phyloP scores from a whole-genome alignment of 2,797 vertebrate genomes.

The Bryconaethiops microstoma region DNA sequence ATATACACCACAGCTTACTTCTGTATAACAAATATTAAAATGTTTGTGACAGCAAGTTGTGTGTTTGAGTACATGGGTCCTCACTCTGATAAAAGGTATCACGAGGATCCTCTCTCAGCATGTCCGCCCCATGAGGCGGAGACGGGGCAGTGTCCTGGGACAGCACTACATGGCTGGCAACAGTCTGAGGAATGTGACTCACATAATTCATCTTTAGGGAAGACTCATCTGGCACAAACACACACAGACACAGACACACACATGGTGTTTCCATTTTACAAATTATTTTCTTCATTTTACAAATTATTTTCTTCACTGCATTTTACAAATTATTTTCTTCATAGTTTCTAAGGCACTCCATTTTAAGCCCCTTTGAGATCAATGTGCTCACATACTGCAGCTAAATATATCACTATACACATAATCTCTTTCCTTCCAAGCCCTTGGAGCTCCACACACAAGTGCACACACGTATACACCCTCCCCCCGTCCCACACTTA shows the following conservation, averaged over 20 bases:
- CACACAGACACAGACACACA: conserved; percentile 17
- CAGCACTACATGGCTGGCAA: conserved; percentile 74
- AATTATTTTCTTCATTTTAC: background rate
- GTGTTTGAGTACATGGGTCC: conserved; percentile 31
- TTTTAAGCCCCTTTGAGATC: conserved; percentile 22
- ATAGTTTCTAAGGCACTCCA: background rate
- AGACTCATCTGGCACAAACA: conserved; percentile 82
- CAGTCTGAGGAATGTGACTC: conserved; percentile 87
- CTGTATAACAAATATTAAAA: no score
- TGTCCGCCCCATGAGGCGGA: conserved; percentile 73
- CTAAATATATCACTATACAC: conserved; percentile 30
- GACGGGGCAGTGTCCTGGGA: conserved; percentile 7
- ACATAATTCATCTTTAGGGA: conserved; percentile 82
- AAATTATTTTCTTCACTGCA: background rate
- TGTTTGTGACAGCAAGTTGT: background rate
- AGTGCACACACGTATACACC: background rate
- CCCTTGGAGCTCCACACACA: background rate
- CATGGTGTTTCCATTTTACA: background rate
- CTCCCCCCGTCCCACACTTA: background rate
- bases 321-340: background rate
- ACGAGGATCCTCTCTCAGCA: conserved; percentile 85
- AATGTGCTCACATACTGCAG: conserved; percentile 18
- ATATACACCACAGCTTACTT: no score
- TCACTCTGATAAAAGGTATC: conserved; percentile 86
- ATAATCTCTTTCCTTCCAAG: background rate